Conservation (phyloP, 2,888 invertebrate species). For the Ennomos fuscantarius region DNA sequence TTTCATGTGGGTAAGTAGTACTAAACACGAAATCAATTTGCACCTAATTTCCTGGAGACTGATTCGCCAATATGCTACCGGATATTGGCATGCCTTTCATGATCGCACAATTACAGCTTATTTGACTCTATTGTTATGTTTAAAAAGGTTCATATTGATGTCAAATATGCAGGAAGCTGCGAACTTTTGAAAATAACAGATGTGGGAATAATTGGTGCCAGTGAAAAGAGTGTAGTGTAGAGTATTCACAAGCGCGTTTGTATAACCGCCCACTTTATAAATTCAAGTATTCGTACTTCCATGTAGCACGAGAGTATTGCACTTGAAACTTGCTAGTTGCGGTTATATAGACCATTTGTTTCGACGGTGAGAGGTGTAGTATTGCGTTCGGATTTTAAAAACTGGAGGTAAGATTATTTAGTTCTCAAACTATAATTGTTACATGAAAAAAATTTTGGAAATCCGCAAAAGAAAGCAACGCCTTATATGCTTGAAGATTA, state of each 20-base stretch:
- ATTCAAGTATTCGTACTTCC: slow-evolving; percentile 31
- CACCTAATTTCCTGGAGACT: slow-evolving; percentile 33
- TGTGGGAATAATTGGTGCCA: neutral
- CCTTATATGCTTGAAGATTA: neutral
- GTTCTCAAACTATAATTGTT: neutral
- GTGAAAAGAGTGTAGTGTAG: slow-evolving; percentile 14
- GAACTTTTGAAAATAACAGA: slow-evolving; percentile 7
- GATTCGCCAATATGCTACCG: slow-evolving; percentile 55
- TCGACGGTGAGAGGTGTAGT: slow-evolving; percentile 16
- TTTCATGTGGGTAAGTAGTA: neutral
- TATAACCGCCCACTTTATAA: slow-evolving; percentile 26
- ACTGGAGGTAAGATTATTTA: slow-evolving; percentile 10
- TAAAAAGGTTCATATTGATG: slow-evolving; percentile 19
- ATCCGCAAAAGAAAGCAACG: no score
- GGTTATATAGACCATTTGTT: slow-evolving; percentile 18
- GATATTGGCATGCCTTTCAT: slow-evolving; percentile 50
- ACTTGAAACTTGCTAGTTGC: slow-evolving; percentile 33
- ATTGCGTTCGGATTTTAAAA: slow-evolving; percentile 12
- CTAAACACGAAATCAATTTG: slow-evolving; percentile 21
- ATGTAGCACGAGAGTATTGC: slow-evolving; percentile 32
- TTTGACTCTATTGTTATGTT: slow-evolving; percentile 13
- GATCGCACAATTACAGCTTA: slow-evolving; percentile 40
- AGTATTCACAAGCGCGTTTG: slow-evolving; percentile 24
- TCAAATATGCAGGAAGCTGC: slow-evolving; percentile 25
- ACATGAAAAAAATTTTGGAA: no score